Conservation (phyloP, 2,888 invertebrate species). For the Acrocera orbiculus region DNA sequence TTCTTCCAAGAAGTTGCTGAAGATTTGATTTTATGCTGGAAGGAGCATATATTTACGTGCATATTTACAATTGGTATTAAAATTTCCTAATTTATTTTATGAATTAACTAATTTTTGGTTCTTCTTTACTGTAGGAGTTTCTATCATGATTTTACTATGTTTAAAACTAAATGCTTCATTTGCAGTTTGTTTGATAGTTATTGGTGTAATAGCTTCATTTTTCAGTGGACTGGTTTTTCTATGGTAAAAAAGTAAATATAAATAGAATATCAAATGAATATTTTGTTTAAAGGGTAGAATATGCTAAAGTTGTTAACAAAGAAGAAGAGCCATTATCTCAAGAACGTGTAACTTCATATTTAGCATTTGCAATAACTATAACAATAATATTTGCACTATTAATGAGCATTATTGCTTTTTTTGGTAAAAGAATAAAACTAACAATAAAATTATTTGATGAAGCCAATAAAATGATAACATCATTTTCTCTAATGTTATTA, state of each 20-base stretch:
- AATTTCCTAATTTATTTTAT: not conserved
- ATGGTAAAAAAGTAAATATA: constrained; percentile 33
- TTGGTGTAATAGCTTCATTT: constrained; percentile 34
- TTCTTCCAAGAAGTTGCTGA: constrained; percentile 41
- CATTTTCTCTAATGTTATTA: constrained; percentile 42
- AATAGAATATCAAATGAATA: not conserved
- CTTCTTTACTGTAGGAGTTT: constrained; percentile 25
- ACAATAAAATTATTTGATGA: constrained; percentile 46
- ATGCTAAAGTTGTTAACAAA: not conserved
- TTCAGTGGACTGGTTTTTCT: constrained; percentile 38
- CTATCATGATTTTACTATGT: constrained; percentile 35
- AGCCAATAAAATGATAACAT: constrained; percentile 43
- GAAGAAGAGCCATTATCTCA: not conserved
- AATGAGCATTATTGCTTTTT: too few species aligned
- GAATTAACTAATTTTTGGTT: not conserved
- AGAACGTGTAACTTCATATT: constrained; percentile 23
- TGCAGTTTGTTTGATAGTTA: constrained; percentile 43
- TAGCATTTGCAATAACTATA: constrained; percentile 41
- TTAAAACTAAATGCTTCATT: constrained; percentile 40
- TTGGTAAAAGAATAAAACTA: constrained; percentile 41
- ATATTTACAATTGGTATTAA: constrained; percentile 39
- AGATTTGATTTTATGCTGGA: constrained; percentile 41
- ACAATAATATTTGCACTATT: constrained; percentile 42
- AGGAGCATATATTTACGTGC: constrained; percentile 39
- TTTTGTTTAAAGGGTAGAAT: constrained; percentile 5